Evolutionary conservation across 2,888 invertebrate species (phyloP).

Genomic region (Leptura quadrifasciata): DNA sequence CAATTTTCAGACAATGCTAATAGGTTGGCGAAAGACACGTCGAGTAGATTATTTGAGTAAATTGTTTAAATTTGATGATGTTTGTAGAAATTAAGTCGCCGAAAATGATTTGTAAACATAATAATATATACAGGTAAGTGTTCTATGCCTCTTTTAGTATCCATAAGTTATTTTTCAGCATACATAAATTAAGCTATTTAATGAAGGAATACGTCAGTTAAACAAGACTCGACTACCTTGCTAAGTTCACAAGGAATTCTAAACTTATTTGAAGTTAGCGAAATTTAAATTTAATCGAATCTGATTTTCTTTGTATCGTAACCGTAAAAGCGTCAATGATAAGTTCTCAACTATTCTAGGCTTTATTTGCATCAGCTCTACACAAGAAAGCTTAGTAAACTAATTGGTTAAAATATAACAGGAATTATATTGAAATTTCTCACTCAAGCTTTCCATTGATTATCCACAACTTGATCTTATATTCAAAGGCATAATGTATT

Average conservation of each 20-base stretch:
- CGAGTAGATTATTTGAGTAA: too few relatives aligned
- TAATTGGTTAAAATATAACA: conserved; percentile 24
- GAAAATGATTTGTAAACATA: background rate
- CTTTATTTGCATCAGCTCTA: conserved; percentile 24
- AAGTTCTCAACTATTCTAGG: conserved; percentile 12
- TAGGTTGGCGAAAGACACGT: too few relatives aligned
- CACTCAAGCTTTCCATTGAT: background rate
- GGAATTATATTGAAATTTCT: conserved; percentile 19
- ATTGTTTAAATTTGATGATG: too few relatives aligned
- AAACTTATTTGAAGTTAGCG: conserved; percentile 21
- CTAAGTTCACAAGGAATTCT: conserved; percentile 11
- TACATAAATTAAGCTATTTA: conserved; percentile 10
- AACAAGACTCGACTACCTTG: conserved; percentile 16
- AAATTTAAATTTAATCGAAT: conserved; percentile 29
- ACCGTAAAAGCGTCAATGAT: conserved; percentile 15
- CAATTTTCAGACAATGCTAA: too few relatives aligned
- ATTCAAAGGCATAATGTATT: background rate
- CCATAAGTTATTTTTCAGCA: background rate
- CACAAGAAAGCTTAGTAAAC: conserved; percentile 9
- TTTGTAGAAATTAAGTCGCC: too few relatives aligned
- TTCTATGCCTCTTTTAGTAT: background rate
- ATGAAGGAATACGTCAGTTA: background rate
- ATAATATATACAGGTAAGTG: background rate
- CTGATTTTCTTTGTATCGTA: conserved; percentile 21
- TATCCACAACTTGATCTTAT: conserved; percentile 2